Conservation (phyloP, 2,888 invertebrate genomes). For the Limenitis camilla region DNA sequence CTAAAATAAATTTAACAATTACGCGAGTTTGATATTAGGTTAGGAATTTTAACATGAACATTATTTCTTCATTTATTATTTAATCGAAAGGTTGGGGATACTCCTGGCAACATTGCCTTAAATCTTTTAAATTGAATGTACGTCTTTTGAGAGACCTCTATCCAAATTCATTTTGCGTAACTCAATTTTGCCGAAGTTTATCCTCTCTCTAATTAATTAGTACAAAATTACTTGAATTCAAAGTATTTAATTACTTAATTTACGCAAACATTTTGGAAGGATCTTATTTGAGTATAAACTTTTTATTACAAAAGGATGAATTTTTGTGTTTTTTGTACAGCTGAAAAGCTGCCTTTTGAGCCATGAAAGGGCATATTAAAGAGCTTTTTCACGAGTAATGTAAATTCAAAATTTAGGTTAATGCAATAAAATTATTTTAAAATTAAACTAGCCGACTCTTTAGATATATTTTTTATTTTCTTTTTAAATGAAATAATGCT, state of each 20-base stretch:
- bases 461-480: too few relatives aligned
- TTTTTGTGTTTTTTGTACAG: not conserved
- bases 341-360: not conserved
- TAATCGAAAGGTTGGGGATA: not conserved
- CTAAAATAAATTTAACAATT: too few relatives aligned
- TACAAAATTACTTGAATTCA: constrained; percentile 3
- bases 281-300: constrained; percentile 1
- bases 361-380: not conserved
- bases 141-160: not conserved
- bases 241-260: constrained; percentile 4
- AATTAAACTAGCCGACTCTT: too few relatives aligned
- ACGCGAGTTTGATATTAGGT: too few relatives aligned
- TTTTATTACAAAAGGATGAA: not conserved
- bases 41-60: too few relatives aligned
- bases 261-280: constrained; percentile 5
- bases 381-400: too few relatives aligned
- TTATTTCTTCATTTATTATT: too few relatives aligned
- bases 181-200: constrained; percentile 3
- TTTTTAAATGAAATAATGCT: too few relatives aligned
- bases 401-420: too few relatives aligned
- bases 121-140: not conserved
- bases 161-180: not conserved
- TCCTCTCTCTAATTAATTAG: constrained; percentile 5
- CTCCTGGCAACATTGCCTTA: not conserved
- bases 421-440: too few relatives aligned